Evolutionary conservation across 2,113 vertebrate genomes (phyloP).

Genomic region (Dasyornis broadbenti): DNA sequence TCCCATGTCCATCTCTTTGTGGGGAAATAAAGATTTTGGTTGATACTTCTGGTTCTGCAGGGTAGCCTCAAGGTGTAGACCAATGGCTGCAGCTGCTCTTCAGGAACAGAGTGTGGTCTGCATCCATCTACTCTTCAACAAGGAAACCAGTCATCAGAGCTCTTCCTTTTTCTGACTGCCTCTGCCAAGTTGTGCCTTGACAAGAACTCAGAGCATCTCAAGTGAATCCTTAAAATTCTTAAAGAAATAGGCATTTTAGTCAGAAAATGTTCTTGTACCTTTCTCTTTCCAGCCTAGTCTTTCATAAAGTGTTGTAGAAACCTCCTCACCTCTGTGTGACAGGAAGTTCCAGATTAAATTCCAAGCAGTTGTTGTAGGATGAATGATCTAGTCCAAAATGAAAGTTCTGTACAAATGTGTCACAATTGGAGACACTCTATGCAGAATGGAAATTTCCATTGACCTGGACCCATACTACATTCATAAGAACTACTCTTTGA

Average conservation of each 20-base stretch:
- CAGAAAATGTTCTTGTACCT: background rate
- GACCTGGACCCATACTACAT: background rate
- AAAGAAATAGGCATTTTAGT: background rate
- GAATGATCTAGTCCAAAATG: background rate
- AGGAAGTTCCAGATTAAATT: background rate
- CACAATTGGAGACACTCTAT: background rate
- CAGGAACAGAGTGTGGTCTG: background rate
- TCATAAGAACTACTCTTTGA: background rate
- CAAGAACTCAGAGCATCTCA: background rate
- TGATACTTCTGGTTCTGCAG: background rate
- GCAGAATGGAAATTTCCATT: background rate
- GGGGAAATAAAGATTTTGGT: background rate
- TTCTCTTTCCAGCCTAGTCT: background rate
- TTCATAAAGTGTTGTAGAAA: background rate
- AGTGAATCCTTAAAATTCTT: background rate
- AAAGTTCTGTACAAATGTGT: background rate
- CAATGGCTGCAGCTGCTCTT: background rate
- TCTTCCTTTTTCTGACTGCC: background rate
- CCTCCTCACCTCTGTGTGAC: background rate
- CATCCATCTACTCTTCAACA: background rate
- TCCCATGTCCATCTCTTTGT: background rate
- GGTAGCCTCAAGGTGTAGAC: background rate
- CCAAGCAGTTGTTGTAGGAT: background rate
- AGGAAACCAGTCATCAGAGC: background rate
- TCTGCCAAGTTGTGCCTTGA: background rate